Base-by-base conservation (phyloP, 35 echinoderm and acorn worm genomes). In the Chiridota heheva region DNA sequence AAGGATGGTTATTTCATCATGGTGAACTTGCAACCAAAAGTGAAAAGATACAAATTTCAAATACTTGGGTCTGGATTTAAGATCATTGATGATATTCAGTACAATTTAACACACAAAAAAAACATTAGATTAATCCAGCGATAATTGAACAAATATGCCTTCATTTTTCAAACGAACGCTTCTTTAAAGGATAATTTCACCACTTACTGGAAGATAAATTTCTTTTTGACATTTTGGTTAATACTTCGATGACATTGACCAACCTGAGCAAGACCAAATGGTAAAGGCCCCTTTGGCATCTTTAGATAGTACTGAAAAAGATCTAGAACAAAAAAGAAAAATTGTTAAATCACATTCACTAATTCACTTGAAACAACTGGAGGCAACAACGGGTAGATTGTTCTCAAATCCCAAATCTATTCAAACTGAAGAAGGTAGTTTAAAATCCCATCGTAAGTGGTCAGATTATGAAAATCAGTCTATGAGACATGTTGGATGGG, bases 191-290 rank as follows among this genome's bases (percentile, higher is more conserved):
- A 13, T 10, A 31, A 18, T 66, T 31, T 66, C 2, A 8, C 2
- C 20, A 76, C 87, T 77, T 53, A 90, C 87, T 84, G 58, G 51
- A 84, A 90, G 12, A 90, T 90, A 55, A 76, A 90, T 56, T 62
- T 51, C 45, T 80, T 58, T 17, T 72, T 24, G 35, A 71, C 36
- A 44, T 34, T 44, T 30, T 39, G 40, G 34, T 42, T 16, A 5
- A 26, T 42, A 7, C 47, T 68, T 31, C 27, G 69, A 12, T 61
- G 74, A 65, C 73, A 72, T 35, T 36, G 38, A 63, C 73, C 88
- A 25, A 86, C 59, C 55, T 79, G 81, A 22, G 88, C 88, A n/a
- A 85, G 63, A n/a, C 88, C 88, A 69, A 91, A 43, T 4, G 88
- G 88, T 5, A 91, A 51, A 49, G 72, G 77, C 53, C 88, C 69